Evolutionary conservation across 2,797 vertebrate genomes (phyloP).

Genomic region (Antennarius maculatus): DNA sequence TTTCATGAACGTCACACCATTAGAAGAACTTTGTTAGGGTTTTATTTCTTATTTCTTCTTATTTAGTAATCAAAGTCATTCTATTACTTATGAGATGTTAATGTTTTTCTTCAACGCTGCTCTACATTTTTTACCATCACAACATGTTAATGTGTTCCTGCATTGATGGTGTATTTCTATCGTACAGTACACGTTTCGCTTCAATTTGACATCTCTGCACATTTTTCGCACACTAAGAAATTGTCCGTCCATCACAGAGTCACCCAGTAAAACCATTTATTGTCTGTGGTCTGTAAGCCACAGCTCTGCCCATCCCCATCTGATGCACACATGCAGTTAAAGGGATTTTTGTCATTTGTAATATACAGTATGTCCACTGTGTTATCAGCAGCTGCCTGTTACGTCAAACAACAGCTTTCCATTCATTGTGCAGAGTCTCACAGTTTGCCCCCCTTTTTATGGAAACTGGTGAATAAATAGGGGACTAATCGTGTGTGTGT

Average conservation of each 20-base stretch:
- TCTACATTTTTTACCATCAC: background rate
- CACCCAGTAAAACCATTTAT: background rate
- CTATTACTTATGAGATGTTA: background rate
- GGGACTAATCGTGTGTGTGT: background rate
- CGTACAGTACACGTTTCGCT: background rate
- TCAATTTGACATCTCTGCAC: too few species aligned
- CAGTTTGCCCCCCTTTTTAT: background rate
- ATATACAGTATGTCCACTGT: background rate
- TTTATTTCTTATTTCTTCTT: too few species aligned
- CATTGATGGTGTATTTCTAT: background rate
- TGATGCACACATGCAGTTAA: conserved; percentile 1
- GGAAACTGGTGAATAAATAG: background rate
- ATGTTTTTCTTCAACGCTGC: background rate
- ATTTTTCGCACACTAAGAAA: background rate
- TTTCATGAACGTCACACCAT: background rate
- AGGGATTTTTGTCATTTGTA: conserved; percentile 2
- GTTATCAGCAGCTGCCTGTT: background rate
- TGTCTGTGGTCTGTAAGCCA: background rate
- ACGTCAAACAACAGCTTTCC: background rate
- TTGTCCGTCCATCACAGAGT: conserved; percentile 2
- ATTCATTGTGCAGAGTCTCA: background rate
- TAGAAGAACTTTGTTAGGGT: too few species aligned
- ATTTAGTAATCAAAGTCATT: background rate
- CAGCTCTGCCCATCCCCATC: background rate
- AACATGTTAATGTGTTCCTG: background rate